These are phyloP conservation scores for Hoplostethus atlanticus DNA, from an alignment of 2,797 vertebrate genomes.

Conservation along the genomic window DNA sequence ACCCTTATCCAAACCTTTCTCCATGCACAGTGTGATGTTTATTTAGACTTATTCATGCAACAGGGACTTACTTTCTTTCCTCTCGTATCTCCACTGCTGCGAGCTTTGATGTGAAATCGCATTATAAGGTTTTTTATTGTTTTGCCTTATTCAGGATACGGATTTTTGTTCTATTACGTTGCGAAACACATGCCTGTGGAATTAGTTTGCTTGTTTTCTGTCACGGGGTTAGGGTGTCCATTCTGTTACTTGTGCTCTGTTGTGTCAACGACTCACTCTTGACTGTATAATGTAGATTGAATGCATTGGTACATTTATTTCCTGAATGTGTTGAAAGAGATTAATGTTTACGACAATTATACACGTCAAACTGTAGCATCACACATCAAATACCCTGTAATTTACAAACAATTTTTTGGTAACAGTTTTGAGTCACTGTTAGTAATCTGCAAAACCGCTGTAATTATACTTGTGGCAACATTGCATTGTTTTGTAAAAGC, in stretches of 20 bases:
- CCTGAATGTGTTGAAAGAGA: slow-evolving; percentile 66
- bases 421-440: slow-evolving; percentile 6
- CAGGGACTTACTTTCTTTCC: slow-evolving; percentile 73
- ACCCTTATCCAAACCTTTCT: slow-evolving; percentile 45
- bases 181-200: slow-evolving; percentile 34
- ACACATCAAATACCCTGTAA: slow-evolving; percentile 15
- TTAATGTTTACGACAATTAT: slow-evolving; percentile 69
- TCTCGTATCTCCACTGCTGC: slow-evolving; percentile 22
- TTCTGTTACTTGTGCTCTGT: slow-evolving; percentile 60
- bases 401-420: slow-evolving; percentile 41
- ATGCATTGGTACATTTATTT: slow-evolving; percentile 39
- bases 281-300: slow-evolving; percentile 67
- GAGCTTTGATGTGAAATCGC: slow-evolving; percentile 44
- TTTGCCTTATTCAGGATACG: slow-evolving; percentile 43
- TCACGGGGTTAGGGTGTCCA: slow-evolving; percentile 21
- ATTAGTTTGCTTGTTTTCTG: slow-evolving; percentile 2
- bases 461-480: slow-evolving; percentile 12
- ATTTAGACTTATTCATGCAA: slow-evolving; percentile 50
- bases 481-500: neutral
- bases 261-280: slow-evolving; percentile 19
- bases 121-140: slow-evolving; percentile 18
- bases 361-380: slow-evolving; percentile 80
- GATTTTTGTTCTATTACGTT: slow-evolving; percentile 31
- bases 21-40: slow-evolving; percentile 43
- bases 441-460: slow-evolving; percentile 17